Percentiles rank a stretch among this genome's conserved stretches.
Conservation (phyloP, 2,888 invertebrate species). For the Acrobasis suavella region DNA sequence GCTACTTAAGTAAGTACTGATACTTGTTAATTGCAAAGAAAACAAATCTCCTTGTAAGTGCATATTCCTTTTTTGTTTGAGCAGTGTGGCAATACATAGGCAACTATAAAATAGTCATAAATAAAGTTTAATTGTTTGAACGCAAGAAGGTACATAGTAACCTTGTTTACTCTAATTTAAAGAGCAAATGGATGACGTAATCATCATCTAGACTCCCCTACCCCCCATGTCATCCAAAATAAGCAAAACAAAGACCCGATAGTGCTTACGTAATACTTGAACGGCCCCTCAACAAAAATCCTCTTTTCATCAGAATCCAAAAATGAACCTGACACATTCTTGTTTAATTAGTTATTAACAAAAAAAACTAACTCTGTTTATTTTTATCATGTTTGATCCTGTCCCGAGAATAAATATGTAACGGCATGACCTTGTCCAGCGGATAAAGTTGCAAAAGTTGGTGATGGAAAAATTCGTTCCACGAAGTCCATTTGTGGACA, state of each 20-base stretch:
- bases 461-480: slow-evolving; percentile 2
- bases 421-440: not conserved
- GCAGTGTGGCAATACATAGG: not conserved
- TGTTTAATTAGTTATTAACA: too few relatives aligned
- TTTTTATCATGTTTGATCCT: not conserved
- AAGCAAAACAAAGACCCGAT: too few relatives aligned
- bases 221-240: too few relatives aligned
- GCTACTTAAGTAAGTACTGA: not conserved
- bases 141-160: not conserved
- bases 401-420: not conserved
- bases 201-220: too few relatives aligned
- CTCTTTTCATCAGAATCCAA: too few relatives aligned
- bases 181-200: too few relatives aligned
- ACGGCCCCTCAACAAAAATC: too few relatives aligned
- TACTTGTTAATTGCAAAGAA: not conserved
- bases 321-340: too few relatives aligned
- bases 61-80: not conserved
- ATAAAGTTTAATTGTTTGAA: not conserved
- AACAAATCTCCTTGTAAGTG: not conserved
- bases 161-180: too few relatives aligned
- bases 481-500: not conserved
- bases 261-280: too few relatives aligned
- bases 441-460: not conserved
- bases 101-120: not conserved
- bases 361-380: too few relatives aligned